Percentiles rank a stretch among this genome's conserved stretches.
Evolutionary conservation across 2,888 invertebrate genomes (phyloP).

Genomic region (Himalopsyche tibetana): DNA sequence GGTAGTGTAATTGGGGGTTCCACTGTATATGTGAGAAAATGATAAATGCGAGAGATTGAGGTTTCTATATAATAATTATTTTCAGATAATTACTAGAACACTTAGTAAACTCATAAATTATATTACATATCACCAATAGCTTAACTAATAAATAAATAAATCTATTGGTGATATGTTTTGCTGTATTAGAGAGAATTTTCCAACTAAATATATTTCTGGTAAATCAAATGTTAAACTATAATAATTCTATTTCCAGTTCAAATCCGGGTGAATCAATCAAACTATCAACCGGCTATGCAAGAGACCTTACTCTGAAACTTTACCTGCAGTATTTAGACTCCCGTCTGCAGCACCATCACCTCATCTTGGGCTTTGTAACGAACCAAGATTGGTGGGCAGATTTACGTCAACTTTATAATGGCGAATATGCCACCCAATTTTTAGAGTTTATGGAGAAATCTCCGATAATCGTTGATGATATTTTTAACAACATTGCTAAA

Average conservation of each 20-base stretch:
- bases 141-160: too few species aligned
- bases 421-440: constrained; percentile 70
- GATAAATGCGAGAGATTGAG: too few species aligned
- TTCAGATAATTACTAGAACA: too few species aligned
- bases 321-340: constrained; percentile 73
- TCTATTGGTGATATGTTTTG: too few species aligned
- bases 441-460: constrained; percentile 71
- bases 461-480: constrained; percentile 71
- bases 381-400: constrained; percentile 74
- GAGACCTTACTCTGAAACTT: constrained; percentile 71
- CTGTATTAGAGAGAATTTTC: too few species aligned
- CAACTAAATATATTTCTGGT: too few species aligned
- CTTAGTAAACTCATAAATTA: too few species aligned
- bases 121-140: too few species aligned
- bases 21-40: too few species aligned
- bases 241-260: constrained; percentile 68
- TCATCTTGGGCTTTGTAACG: constrained; percentile 71
- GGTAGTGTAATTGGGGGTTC: too few species aligned
- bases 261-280: constrained; percentile 69
- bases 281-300: constrained; percentile 70
- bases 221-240: neutral
- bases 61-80: too few species aligned
- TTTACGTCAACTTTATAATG: constrained; percentile 70
- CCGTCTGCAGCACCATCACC: constrained; percentile 70
- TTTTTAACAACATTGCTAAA: constrained; percentile 72